Evolutionary conservation across 2,797 vertebrate species (phyloP).

Genomic region (Alcedo quadribrachys): DNA sequence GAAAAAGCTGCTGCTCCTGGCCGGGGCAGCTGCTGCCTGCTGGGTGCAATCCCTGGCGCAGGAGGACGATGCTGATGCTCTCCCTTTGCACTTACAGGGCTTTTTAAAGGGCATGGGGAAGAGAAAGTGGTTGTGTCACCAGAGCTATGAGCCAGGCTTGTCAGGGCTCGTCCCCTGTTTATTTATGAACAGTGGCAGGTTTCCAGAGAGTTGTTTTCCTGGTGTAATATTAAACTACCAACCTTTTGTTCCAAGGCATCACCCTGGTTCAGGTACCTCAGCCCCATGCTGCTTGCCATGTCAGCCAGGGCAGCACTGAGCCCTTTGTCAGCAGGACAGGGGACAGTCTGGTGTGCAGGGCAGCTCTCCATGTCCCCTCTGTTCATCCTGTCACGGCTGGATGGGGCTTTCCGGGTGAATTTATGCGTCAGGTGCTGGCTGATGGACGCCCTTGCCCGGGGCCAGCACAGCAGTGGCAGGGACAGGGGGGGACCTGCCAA

Average conservation of each 20-base stretch:
- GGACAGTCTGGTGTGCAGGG: rapidly evolving
- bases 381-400: neutral
- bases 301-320: rapidly evolving
- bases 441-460: rapidly evolving
- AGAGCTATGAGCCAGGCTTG: neutral
- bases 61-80: conserved; percentile 12
- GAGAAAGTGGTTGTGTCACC: neutral
- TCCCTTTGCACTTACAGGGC: rapidly evolving
- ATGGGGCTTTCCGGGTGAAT: neutral
- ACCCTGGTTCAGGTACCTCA: neutral
- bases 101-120: neutral
- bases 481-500: neutral
- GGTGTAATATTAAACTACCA: conserved; percentile 1
- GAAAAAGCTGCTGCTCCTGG: neutral
- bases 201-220: conserved; percentile 40
- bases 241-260: conserved; percentile 8
- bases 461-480: neutral
- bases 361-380: neutral
- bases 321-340: neutral
- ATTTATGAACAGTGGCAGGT: neutral
- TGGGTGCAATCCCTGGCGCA: rapidly evolving
- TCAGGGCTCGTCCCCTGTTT: neutral
- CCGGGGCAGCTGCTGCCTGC: neutral
- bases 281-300: neutral
- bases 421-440: neutral